Base-by-base conservation (phyloP, 1,140 invertebrate genomes). In the Eurosta solidaginis region DNA sequence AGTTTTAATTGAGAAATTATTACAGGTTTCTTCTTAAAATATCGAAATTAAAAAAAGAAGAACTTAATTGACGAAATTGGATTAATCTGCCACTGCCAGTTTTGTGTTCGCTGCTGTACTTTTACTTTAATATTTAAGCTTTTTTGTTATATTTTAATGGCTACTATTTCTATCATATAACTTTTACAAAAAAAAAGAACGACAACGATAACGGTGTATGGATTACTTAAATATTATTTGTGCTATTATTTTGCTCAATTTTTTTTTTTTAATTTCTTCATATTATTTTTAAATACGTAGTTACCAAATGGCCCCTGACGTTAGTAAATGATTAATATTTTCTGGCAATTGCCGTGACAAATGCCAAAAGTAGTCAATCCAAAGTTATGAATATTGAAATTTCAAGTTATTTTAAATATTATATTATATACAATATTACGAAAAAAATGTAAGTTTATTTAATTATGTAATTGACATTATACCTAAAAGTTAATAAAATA, bases 181-280 rank as follows among this genome's bases (percentile, higher is more conserved):
- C n/a, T n/a, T 68, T 20, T 68, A 68, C 40, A 33, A 33, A 40
- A 68, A 40, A 33, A 20, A 40, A 68, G n/a, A 68, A 68, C 17
- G 59, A 68, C 59, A 68, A 68, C 59, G 59, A 68, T 68, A 68
- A 68, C 59, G 59, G 59, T 68, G 59, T 68, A 42, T 29, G 59
- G 59, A n/a, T n/a, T n/a, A 40, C 9, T 68, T 68, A 68, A 17
- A n/a, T 68, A 12, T 68, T 33, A 68, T 22, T 59, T 59, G 54
- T 33, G 45, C 45, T 47, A 47, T 12, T n/a, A 12, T n/a, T 47
- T 47, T 47, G 5, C 12, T 17, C n/a, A 47, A 47, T 47, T 47
- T 47, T 47, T 14, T 17, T 17, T n/a, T n/a, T n/a, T 47, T 47
- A 12, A 14, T 14, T 47, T 0, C 45, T 14, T 47, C n/a, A 52